A percentile compares a stretch with the other conserved stretches of the same genome.
Evolutionary conservation across 2,888 invertebrate genomes (phyloP).

Genomic region (Sinopyrophorus schimmeli): DNA sequence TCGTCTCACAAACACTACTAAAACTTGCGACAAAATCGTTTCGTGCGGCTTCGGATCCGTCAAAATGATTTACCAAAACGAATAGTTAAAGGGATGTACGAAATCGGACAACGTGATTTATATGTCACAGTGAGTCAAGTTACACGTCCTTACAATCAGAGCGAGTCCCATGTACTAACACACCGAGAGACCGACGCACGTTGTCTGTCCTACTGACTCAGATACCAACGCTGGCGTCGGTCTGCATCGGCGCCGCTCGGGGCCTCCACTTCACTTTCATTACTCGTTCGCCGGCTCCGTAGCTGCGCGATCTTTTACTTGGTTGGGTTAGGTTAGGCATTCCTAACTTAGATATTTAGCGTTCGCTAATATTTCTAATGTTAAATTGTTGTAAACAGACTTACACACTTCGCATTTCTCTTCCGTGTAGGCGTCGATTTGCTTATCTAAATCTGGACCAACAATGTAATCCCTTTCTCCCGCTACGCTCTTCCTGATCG

Average conservation of each 20-base stretch:
- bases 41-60: no score
- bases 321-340: slow-evolving; percentile 52
- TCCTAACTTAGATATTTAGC: slow-evolving; percentile 36
- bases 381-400: slow-evolving; percentile 46
- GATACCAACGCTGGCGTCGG: slow-evolving; percentile 63
- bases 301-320: slow-evolving; percentile 39
- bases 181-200: slow-evolving; percentile 33
- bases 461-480: no score
- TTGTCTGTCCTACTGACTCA: slow-evolving; percentile 67
- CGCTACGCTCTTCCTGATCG: no score
- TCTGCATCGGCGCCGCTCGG: slow-evolving; percentile 49
- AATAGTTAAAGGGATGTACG: neutral
- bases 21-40: no score
- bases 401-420: no score
- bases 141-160: slow-evolving; percentile 46
- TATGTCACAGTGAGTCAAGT: slow-evolving; percentile 17
- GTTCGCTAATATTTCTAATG: slow-evolving; percentile 42
- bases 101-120: slow-evolving; percentile 23
- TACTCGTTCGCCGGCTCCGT: slow-evolving; percentile 38
- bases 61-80: neutral
- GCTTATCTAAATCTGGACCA: slow-evolving; percentile 21
- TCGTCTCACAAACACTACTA: no score
- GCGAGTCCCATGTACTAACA: slow-evolving; percentile 58
- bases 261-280: slow-evolving; percentile 46
- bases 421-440: slow-evolving; percentile 43